A percentile compares a stretch with the other conserved stretches of the same genome.
Conservation (phyloP, 2,113 vertebrate species). For the Chionomys nivalis region DNA sequence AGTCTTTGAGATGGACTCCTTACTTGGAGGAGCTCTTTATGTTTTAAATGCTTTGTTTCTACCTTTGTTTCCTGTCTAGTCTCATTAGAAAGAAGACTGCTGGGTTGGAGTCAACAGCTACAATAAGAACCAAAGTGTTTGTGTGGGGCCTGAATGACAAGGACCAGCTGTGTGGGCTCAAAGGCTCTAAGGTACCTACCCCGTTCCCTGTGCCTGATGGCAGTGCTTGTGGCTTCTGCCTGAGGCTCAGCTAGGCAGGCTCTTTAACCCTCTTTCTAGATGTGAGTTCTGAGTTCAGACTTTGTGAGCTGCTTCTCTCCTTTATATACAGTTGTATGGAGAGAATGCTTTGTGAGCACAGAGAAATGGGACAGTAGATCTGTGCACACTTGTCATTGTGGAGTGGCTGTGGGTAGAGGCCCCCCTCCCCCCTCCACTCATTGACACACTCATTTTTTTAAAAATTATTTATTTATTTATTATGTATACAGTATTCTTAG, state of each 20-base stretch:
- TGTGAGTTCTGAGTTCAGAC: neutral
- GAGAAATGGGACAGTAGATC: neutral
- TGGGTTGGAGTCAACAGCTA: constrained; percentile 93
- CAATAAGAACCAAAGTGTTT: constrained; percentile 98
- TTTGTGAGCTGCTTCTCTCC: neutral
- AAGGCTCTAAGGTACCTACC: constrained; percentile 94
- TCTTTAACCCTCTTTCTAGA: neutral
- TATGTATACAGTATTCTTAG: too few relatives aligned
- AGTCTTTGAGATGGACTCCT: neutral
- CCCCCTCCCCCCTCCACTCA: too few relatives aligned
- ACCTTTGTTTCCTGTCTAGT: constrained; percentile 79
- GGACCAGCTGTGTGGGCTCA: constrained; percentile 97
- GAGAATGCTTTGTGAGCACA: neutral
- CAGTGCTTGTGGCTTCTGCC: neutral
- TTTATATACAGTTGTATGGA: neutral
- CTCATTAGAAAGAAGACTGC: constrained; percentile 93
- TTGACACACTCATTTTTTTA: neutral
- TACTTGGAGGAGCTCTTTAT: neutral
- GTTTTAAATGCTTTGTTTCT: neutral
- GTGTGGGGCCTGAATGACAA: constrained; percentile 99
- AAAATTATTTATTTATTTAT: too few relatives aligned
- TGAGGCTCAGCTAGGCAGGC: neutral
- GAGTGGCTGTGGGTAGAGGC: neutral
- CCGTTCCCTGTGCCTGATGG: neutral
- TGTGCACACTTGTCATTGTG: neutral